Evolutionary conservation across 2,888 invertebrate genomes (phyloP), one percentile per base, ranked within the genome.

Genomic region (Polydrusus cervinus): DNA sequence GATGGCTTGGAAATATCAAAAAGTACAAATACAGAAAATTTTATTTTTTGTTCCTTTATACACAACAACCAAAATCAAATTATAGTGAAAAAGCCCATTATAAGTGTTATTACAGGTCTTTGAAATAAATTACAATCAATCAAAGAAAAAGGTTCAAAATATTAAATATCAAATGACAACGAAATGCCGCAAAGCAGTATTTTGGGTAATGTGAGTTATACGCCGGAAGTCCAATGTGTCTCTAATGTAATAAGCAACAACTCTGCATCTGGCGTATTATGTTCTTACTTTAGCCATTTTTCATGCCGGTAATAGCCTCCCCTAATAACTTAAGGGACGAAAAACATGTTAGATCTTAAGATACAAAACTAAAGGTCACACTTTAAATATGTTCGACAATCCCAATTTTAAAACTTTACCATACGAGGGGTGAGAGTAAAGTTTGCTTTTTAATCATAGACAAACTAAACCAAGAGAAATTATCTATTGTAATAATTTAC

Each of bases 181-280:
- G 9, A 68, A 40, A 64, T 64, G 68, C 57, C 57, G 68, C 53
- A 43, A 18, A 55, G 64, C 64, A 47, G 47, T 43, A 40, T 43
- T 16, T 49, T 66, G 43, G 55, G 61, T 49, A 49, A 70, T 70
- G 61, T 49, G 69, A 69, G 45, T 71, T 71, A 69, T 76, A 78
- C 79, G 79, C 85, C 83, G 85, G 85, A 85, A 86, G 83, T 83
- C 78, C 81, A 85, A 86, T 85, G 84, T 86, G 85, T 85, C 84
- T 85, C 84, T 84, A 84, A 85, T 84, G 84, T 83, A 80, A 80
- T 79, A 78, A 79, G 75, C 70, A 76, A 77, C 79, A 76, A 78
- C 79, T 68, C 57, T 80, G 78, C 82, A 82, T 81, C 81, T 82
- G 82, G 81, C 79, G 78, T 76, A 76, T 79, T 80, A 80, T 78